A percentile compares a stretch with the other conserved stretches of the same genome.
These are phyloP conservation scores for Haemorhous mexicanus DNA, from an alignment of 2,113 vertebrate genomes.

Conservation along the genomic window DNA sequence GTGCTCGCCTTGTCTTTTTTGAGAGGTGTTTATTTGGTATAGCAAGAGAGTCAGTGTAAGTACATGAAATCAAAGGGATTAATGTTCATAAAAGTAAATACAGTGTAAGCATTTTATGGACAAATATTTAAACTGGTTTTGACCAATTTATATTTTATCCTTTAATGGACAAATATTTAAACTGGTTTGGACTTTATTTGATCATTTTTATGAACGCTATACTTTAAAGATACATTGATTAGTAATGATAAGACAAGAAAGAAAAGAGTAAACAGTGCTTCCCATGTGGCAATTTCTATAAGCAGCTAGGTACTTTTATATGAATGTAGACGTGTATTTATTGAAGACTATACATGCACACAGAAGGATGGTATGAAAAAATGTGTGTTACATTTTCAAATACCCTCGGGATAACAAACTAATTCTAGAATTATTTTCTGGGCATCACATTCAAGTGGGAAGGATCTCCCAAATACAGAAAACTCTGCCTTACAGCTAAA, in stretches of 20 bases:
- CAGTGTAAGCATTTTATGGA: background rate
- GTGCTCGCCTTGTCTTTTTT: background rate
- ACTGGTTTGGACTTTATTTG: background rate
- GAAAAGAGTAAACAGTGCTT: background rate
- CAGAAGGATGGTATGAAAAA: background rate
- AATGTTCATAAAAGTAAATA: background rate
- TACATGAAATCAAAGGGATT: background rate
- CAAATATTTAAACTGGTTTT: background rate
- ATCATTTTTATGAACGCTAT: background rate
- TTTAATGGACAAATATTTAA: background rate
- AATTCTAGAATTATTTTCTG: conserved; percentile 46
- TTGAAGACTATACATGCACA: background rate
- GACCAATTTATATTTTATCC: background rate
- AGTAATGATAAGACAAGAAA: background rate
- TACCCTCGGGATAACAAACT: background rate
- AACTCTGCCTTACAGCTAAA: conserved; percentile 33
- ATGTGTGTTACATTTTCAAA: background rate
- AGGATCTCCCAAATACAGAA: background rate
- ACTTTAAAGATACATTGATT: background rate
- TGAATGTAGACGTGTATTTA: background rate
- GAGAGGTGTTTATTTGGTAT: background rate
- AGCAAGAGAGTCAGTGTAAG: background rate
- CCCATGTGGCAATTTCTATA: background rate
- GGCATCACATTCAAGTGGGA: background rate
- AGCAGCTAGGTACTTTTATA: background rate